Evolutionary conservation across 2,797 vertebrate genomes (phyloP).

Genomic region (Coccyzus lansbergi): DNA sequence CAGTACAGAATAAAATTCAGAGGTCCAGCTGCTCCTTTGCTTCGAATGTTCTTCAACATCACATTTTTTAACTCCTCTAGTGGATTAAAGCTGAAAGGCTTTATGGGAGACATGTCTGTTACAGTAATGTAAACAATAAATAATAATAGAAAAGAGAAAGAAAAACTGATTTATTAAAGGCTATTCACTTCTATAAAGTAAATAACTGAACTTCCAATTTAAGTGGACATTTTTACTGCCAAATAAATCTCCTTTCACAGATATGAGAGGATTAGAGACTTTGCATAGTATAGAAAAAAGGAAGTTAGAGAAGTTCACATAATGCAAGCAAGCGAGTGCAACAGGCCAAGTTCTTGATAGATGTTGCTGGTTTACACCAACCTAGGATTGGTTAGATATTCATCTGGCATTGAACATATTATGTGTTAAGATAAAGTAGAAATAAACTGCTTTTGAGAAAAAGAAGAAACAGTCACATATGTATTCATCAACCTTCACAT

Average conservation of each 20-base stretch:
- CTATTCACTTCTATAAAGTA: not conserved
- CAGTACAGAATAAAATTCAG: not conserved
- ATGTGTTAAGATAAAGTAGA: not conserved
- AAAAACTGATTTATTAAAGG: slow-evolving; percentile 50
- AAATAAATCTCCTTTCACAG: slow-evolving; percentile 55
- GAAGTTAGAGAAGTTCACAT: not conserved
- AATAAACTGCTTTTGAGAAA: not conserved
- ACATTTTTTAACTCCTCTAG: not conserved
- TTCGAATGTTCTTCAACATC: not conserved
- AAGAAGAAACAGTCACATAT: not conserved
- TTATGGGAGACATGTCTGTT: slow-evolving; percentile 32
- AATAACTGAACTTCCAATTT: slow-evolving; percentile 40
- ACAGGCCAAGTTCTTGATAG: not conserved
- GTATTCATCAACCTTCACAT: not conserved
- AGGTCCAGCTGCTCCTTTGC: not conserved
- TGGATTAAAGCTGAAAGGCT: slow-evolving; percentile 29
- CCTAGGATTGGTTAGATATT: not conserved
- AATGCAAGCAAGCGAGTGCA: not conserved
- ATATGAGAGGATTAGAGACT: slow-evolving; percentile 6
- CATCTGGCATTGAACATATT: not conserved
- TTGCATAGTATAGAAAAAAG: not conserved
- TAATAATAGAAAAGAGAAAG: slow-evolving; percentile 40
- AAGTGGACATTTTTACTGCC: slow-evolving; percentile 54
- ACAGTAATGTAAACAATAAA: slow-evolving; percentile 57
- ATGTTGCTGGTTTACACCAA: not conserved